Conservation (phyloP, 2,113 vertebrate species). For the Datnioides undecimradiatus region DNA sequence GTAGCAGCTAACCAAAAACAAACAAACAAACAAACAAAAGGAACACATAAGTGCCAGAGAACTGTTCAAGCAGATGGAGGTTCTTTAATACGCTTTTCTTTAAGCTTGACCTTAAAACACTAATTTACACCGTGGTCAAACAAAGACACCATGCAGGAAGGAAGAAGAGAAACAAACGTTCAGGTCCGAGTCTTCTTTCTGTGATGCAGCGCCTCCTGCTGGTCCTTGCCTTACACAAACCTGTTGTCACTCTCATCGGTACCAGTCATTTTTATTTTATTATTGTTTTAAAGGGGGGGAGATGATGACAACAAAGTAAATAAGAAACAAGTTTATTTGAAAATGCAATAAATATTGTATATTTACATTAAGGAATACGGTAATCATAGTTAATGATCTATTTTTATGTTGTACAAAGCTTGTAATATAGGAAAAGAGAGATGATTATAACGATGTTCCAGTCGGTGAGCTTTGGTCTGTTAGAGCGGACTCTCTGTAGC, state of each 20-base stretch:
- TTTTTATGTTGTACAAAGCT: conserved; percentile 89
- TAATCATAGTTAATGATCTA: conserved; percentile 87
- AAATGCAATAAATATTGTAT: conserved; percentile 83
- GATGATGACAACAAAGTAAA: conserved; percentile 55
- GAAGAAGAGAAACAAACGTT: background rate
- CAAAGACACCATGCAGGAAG: background rate
- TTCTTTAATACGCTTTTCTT: conserved; percentile 40
- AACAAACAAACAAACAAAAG: conserved; percentile 16
- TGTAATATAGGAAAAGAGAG: conserved; percentile 83
- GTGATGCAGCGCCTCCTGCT: conserved; percentile 63
- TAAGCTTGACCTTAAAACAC: conserved; percentile 61
- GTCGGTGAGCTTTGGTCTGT: conserved; percentile 60
- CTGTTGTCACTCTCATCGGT: conserved; percentile 74
- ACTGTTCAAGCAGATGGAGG: conserved; percentile 32
- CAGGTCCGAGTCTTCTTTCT: conserved; percentile 21
- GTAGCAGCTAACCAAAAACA: conserved; percentile 68
- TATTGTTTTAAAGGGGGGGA: conserved; percentile 37
- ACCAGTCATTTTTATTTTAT: conserved; percentile 68
- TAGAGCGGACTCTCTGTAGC: conserved; percentile 33
- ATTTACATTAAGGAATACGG: conserved; percentile 84
- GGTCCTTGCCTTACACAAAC: conserved; percentile 85
- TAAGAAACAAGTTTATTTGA: conserved; percentile 74
- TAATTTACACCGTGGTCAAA: conserved; percentile 33
- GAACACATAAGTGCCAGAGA: conserved; percentile 79
- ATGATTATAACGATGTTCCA: conserved; percentile 61